A percentile compares a stretch with the other conserved stretches of the same genome.
phyloP scores from a whole-genome alignment of 2,113 vertebrate species.

The Eclectus roratus region DNA sequence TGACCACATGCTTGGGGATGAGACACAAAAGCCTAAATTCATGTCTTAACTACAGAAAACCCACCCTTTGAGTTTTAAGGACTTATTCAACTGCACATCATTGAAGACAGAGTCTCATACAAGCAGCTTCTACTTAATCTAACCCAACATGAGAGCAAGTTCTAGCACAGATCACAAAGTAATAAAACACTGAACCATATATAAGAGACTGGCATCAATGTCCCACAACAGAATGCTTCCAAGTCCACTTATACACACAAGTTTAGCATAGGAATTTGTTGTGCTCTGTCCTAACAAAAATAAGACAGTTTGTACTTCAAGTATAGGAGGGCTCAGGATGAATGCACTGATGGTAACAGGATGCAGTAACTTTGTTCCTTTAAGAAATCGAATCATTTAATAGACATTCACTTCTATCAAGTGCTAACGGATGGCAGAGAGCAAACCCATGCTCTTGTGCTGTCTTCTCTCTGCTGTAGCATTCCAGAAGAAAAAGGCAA shows the following conservation, averaged over 20 bases:
- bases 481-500: neutral
- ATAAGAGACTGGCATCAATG: rapidly evolving
- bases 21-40: neutral
- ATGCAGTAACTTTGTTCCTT: neutral
- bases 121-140: neutral
- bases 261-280: neutral
- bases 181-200: neutral
- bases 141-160: neutral
- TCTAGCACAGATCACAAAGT: neutral
- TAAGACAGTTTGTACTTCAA: rapidly evolving
- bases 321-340: neutral
- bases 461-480: neutral
- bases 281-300: neutral
- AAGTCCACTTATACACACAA: neutral
- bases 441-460: neutral
- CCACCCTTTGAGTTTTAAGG: neutral
- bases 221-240: neutral
- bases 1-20: neutral
- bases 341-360: neutral
- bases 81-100: neutral
- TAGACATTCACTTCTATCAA: neutral
- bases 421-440: neutral
- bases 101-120: neutral
- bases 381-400: neutral
- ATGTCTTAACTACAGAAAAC: neutral